A percentile compares a stretch with the other conserved stretches of the same genome.
phyloP scores from a whole-genome alignment of 2,113 vertebrate genomes.

The Lipotes vexillifer region DNA sequence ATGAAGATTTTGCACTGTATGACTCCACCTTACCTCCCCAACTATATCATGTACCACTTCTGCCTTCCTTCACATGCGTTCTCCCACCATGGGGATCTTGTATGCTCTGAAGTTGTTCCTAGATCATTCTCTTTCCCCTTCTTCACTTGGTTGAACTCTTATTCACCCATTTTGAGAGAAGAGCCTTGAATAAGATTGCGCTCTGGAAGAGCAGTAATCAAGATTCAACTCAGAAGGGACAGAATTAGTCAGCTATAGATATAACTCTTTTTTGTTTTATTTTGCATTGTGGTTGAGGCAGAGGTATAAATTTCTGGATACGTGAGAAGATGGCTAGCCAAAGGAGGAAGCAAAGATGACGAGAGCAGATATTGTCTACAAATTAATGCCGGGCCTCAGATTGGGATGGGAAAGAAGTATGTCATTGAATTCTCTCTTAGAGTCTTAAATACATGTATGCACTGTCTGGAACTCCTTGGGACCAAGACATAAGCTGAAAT shows the following conservation, averaged over 20 bases:
- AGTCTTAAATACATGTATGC: not conserved
- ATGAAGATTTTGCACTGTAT: not conserved
- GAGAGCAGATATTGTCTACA: not conserved
- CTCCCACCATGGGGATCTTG: not conserved
- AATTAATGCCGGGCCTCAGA: not conserved
- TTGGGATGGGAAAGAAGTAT: not conserved
- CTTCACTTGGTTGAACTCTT: not conserved
- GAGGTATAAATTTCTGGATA: not conserved
- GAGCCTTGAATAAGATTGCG: not conserved
- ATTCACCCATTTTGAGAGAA: not conserved
- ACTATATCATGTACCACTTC: not conserved
- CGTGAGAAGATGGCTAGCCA: not conserved
- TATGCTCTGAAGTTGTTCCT: not conserved
- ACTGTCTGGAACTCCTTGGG: not conserved
- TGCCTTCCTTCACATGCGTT: not conserved
- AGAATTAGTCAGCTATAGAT: not conserved
- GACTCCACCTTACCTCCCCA: not conserved
- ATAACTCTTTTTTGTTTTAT: not conserved
- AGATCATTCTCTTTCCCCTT: not conserved
- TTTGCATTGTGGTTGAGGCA: not conserved
- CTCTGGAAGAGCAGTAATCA: not conserved
- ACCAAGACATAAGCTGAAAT: not conserved
- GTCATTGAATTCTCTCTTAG: not conserved
- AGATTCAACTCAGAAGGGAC: not conserved
- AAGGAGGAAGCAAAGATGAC: not conserved